A percentile compares a stretch with the other conserved stretches of the same genome.
phyloP scores from a whole-genome alignment of 2,113 vertebrate genomes.

The Otocyon megalotis region DNA sequence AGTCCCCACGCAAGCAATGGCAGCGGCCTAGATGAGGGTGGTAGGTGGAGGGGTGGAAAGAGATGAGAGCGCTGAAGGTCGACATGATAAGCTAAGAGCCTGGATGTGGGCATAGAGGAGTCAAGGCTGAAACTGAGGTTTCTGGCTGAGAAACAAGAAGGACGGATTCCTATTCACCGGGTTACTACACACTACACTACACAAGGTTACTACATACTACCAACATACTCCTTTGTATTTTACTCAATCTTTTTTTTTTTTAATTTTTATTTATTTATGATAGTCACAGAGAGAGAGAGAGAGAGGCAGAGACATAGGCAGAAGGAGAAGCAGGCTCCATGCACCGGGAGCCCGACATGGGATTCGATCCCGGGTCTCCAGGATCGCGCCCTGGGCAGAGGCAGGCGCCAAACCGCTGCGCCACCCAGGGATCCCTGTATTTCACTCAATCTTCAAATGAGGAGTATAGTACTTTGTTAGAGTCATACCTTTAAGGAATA shows the following conservation, averaged over 20 bases:
- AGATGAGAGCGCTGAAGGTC: background rate
- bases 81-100: background rate
- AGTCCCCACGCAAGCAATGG: background rate
- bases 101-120: background rate
- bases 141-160: background rate
- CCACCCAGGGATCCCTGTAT: too few species aligned
- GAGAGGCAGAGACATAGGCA: too few species aligned
- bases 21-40: background rate
- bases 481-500: background rate
- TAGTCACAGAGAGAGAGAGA: too few species aligned
- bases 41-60: background rate
- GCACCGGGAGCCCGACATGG: too few species aligned
- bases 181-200: background rate
- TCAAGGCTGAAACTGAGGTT: background rate
- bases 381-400: too few species aligned
- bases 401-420: too few species aligned
- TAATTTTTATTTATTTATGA: too few species aligned
- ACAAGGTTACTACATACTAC: too few species aligned
- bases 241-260: background rate
- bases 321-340: too few species aligned
- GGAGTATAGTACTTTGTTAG: background rate
- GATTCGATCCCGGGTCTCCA: too few species aligned
- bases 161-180: background rate
- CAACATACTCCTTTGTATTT: background rate
- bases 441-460: constrained; percentile 3